These are phyloP conservation scores for Drosophila pseudoananassae DNA, from an alignment of 1,140 invertebrate species.

Conservation along the genomic window DNA sequence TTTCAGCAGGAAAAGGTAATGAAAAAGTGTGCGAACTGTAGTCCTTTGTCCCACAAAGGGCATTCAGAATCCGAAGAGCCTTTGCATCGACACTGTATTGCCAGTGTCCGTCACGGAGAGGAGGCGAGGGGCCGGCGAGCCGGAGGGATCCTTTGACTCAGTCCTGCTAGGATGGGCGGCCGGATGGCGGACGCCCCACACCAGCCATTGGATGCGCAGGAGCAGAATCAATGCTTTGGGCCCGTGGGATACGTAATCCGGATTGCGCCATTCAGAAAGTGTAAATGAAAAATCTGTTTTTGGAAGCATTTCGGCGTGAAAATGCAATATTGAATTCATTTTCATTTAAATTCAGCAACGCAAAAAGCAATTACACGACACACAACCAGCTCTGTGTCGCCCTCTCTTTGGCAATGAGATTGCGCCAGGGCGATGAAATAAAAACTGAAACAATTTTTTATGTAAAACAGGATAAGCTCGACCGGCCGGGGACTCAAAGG, in stretches of 20 bases:
- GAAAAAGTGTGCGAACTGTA: constrained; percentile 66
- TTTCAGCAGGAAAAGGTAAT: constrained; percentile 53
- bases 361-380: constrained; percentile 78
- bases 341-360: constrained; percentile 82
- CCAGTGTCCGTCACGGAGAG: constrained; percentile 29
- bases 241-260: constrained; percentile 83
- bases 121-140: constrained; percentile 4
- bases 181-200: constrained; percentile 3
- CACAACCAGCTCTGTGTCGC: not conserved
- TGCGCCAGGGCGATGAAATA: constrained; percentile 40
- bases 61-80: constrained; percentile 73
- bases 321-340: constrained; percentile 84
- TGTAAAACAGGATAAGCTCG: constrained; percentile 45
- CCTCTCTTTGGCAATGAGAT: constrained; percentile 8
- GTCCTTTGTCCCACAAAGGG: constrained; percentile 75
- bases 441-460: constrained; percentile 69
- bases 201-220: constrained; percentile 58
- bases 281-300: constrained; percentile 84
- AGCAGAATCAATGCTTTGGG: constrained; percentile 78
- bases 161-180: not conserved
- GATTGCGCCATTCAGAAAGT: constrained; percentile 83
- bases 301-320: constrained; percentile 84
- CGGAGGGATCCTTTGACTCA: constrained; percentile 62
- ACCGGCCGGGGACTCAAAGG: constrained; percentile 5
- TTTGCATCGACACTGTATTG: constrained; percentile 59